A percentile compares a stretch with the other conserved stretches of the same genome.
Evolutionary conservation across 92 coral and sea anemone genomes (phyloP).

Genomic region (Umimayanthus chanpuru): DNA sequence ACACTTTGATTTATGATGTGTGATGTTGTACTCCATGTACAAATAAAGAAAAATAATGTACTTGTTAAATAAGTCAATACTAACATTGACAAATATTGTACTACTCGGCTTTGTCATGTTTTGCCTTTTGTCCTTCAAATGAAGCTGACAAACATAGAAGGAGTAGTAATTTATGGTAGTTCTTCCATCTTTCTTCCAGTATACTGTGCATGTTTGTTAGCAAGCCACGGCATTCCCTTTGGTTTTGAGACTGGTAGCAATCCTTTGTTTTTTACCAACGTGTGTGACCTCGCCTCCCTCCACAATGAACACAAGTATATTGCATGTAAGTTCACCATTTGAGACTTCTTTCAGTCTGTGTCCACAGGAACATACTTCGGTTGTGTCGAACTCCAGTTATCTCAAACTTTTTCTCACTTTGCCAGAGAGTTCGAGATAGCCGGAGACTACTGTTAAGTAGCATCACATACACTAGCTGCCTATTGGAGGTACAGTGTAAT

Average conservation of each 20-base stretch:
- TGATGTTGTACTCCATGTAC: too few species aligned
- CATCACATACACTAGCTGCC: neutral
- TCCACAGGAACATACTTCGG: neutral
- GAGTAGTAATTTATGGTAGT: neutral
- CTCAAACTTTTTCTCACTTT: too few species aligned
- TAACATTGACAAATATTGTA: too few species aligned
- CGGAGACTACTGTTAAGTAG: too few species aligned
- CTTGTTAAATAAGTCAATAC: too few species aligned
- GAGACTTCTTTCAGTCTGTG: neutral
- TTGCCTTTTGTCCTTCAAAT: too few species aligned
- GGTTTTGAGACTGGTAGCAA: constrained; percentile 97
- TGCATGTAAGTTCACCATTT: constrained; percentile 69
- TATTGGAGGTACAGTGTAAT: too few species aligned
- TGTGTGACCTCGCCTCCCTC: constrained; percentile 83
- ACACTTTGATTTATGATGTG: too few species aligned
- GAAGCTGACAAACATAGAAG: neutral
- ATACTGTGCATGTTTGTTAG: constrained; percentile 95
- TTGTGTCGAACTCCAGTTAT: too few species aligned
- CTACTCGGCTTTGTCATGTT: too few species aligned
- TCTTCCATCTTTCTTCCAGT: constrained; percentile 57
- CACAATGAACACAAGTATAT: constrained; percentile 91
- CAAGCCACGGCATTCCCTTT: constrained; percentile 95
- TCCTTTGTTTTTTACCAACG: constrained; percentile 95
- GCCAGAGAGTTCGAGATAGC: too few species aligned
- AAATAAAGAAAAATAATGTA: too few species aligned